Evolutionary conservation across 2,888 invertebrate genomes (phyloP).

Genomic region (Epinotia demarniana): DNA sequence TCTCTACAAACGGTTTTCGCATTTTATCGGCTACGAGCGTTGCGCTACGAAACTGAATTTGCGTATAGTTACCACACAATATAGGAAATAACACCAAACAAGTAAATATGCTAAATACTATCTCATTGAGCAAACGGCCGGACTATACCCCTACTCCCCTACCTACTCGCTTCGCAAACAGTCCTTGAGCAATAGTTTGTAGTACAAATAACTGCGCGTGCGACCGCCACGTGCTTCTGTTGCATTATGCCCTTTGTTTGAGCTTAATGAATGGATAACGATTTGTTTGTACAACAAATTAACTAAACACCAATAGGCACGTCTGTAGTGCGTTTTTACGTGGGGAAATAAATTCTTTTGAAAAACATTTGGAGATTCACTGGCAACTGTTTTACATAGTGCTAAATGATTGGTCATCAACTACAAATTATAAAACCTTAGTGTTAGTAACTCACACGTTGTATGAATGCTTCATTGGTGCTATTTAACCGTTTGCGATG

Average conservation of each 20-base stretch:
- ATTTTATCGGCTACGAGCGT: too few species aligned
- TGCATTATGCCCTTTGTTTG: constrained; percentile 38
- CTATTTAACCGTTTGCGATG: neutral
- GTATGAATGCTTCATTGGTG: neutral
- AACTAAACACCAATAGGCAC: constrained; percentile 4
- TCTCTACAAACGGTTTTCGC: too few species aligned
- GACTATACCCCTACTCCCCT: neutral
- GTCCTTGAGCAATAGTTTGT: constrained; percentile 19
- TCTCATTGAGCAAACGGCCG: neutral
- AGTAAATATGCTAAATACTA: neutral
- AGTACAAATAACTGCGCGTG: constrained; percentile 40
- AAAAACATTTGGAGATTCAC: neutral
- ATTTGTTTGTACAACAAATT: constrained; percentile 31
- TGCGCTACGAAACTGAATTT: too few species aligned
- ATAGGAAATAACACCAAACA: neutral
- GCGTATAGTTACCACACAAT: neutral
- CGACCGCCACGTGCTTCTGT: constrained; percentile 34
- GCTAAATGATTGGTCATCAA: neutral
- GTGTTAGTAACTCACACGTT: neutral
- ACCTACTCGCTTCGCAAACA: constrained; percentile 14
- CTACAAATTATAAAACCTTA: neutral
- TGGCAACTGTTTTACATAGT: neutral
- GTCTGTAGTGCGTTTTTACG: neutral
- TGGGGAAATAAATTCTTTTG: neutral
- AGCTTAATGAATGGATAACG: constrained; percentile 26